Base-by-base conservation (phyloP, 2,888 invertebrate genomes). In the Tridacna gigas region DNA sequence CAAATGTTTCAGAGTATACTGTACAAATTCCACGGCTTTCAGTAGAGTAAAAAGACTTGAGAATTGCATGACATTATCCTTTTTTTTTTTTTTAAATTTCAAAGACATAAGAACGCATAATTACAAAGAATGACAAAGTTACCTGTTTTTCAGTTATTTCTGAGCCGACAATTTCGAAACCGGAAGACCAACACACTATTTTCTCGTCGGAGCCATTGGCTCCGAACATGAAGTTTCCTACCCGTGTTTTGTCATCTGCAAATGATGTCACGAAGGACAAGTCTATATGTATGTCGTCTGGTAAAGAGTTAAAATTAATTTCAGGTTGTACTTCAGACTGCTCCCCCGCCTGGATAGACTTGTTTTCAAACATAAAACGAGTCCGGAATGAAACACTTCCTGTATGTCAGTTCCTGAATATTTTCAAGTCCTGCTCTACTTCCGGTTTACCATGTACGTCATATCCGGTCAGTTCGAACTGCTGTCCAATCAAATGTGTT, bases 321-420 rank as follows among this genome's bases (percentile, higher is more conserved):
- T 13, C 63, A 71, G 71, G 71, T 51, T 71, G 71, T 25, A 20
- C 71, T 0, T 20, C 71, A 25, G 71, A 71, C 48, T 71, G 71
- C 26, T 71, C 71, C 18, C 71, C 71, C 7, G 71, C 71, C 18
- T 71, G 71, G 71, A 37, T 71, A 18, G 26, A 71, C 48, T 51
- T 71, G 71, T 51, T 71, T 25, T 22, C 51, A 11, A 71, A 71
- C 71, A 71, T 71, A 11, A 48, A 51, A 51, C 51, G 63, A 22
- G 63, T 47, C 5, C 45, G 11, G 18, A 75, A 75, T 13, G 75
- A 18, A 11, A 37, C 61, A 65, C 47, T 47, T 63, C 83, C 83
- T 15, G n/a, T 79, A 9, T 83, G 83, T 77, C 65, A 79, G 56
- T 79, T 83, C 45, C 18, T 77, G n/a, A 48, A 83, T 22, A 37